A percentile compares a stretch with the other conserved stretches of the same genome.
Conservation (phyloP, 2,797 vertebrate genomes). For the Gymnopithys bicolor region DNA sequence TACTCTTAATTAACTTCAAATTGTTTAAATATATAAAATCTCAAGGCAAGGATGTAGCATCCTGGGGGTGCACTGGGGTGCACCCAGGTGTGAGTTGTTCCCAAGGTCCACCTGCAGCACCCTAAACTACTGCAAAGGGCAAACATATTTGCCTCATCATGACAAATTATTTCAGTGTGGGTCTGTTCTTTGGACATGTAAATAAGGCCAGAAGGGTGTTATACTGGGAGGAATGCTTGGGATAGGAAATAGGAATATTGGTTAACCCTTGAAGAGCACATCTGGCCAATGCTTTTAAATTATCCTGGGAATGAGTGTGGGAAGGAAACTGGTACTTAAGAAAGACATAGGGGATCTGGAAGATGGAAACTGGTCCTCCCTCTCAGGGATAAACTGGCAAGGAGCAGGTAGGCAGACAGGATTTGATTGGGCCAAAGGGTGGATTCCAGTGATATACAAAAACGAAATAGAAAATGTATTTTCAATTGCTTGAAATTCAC, state of each 20-base stretch:
- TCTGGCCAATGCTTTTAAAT: not conserved
- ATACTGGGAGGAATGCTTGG: not conserved
- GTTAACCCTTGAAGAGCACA: not conserved
- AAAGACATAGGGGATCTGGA: not conserved
- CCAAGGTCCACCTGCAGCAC: not conserved
- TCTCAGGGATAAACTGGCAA: not conserved
- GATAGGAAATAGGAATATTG: not conserved
- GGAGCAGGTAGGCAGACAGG: not conserved
- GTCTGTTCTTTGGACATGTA: not conserved
- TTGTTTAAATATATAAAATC: conserved; percentile 75
- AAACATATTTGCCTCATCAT: not conserved
- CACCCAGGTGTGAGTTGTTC: not conserved
- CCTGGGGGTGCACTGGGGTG: not conserved
- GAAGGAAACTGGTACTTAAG: not conserved
- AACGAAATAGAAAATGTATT: not conserved
- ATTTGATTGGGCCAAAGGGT: not conserved
- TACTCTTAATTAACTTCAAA: conserved; percentile 82
- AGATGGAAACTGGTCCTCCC: not conserved
- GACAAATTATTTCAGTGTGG: not conserved
- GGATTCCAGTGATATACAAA: not conserved
- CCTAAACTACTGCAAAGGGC: not conserved
- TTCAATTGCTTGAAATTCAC: not conserved
- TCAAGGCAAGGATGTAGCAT: not conserved
- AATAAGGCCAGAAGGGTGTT: not conserved
- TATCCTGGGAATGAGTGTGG: not conserved